Evolutionary conservation across 1,140 invertebrate species (phyloP).

Genomic region (Mizuhopecten yessoensis): DNA sequence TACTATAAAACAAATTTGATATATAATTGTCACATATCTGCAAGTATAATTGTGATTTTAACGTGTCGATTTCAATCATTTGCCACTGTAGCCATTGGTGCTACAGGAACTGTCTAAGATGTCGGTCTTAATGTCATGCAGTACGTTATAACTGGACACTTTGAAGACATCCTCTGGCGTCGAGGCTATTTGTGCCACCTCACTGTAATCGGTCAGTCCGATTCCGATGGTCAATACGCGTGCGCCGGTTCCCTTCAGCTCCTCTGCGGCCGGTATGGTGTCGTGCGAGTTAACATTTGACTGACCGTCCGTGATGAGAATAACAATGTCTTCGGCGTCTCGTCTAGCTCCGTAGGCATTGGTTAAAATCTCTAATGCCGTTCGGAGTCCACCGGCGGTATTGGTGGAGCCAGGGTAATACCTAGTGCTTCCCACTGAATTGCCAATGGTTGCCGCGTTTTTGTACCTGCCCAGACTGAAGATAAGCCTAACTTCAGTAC

Average conservation of each 20-base stretch:
- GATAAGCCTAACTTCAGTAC: constrained; percentile 69
- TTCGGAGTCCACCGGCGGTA: constrained; percentile 74
- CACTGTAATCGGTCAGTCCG: constrained; percentile 67
- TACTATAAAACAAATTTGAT: neutral
- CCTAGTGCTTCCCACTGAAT: constrained; percentile 75
- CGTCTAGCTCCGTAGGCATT: constrained; percentile 71
- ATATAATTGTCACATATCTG: neutral
- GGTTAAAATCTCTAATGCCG: constrained; percentile 65
- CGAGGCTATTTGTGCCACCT: constrained; percentile 73
- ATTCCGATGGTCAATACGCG: constrained; percentile 75
- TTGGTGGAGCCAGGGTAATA: constrained; percentile 79
- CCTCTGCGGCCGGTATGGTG: constrained; percentile 74
- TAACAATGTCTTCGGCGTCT: constrained; percentile 74
- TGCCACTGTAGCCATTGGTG: constrained; percentile 31
- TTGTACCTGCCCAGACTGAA: constrained; percentile 75
- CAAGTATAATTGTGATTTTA: neutral
- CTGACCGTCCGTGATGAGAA: constrained; percentile 79
- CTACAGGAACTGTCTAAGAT: constrained; percentile 60
- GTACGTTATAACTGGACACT: constrained; percentile 55
- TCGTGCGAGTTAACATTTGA: constrained; percentile 77
- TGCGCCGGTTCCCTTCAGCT: constrained; percentile 69
- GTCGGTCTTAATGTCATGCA: constrained; percentile 54
- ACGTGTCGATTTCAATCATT: neutral
- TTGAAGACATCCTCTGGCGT: constrained; percentile 67
- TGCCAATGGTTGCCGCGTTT: constrained; percentile 57